These are phyloP conservation scores for Neodon shergylaensis DNA, from an alignment of 2,113 vertebrate species.

Conservation along the genomic window DNA sequence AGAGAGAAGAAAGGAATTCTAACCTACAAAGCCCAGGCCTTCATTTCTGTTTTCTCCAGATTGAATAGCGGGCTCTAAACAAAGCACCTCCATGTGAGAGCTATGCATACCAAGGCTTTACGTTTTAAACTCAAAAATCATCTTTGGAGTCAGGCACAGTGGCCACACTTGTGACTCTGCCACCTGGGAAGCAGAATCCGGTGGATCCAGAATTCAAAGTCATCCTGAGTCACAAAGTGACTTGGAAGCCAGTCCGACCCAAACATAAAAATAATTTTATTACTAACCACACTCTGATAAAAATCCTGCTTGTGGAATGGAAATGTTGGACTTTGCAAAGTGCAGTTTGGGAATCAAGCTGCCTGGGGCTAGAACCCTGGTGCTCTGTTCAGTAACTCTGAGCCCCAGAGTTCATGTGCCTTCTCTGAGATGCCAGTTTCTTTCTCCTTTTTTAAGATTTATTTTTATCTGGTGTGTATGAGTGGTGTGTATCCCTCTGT, in stretches of 20 bases:
- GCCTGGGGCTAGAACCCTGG: background rate
- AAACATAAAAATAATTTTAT: slow-evolving; percentile 14
- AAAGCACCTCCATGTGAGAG: background rate
- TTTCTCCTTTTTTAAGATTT: background rate
- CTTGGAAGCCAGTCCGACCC: background rate
- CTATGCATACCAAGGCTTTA: background rate
- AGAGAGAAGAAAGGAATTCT: background rate
- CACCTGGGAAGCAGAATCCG: background rate
- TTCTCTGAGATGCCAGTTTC: background rate
- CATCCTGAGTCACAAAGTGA: background rate
- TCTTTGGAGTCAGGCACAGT: background rate
- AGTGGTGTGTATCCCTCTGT: background rate
- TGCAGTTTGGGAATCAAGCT: background rate
- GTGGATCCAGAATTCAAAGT: background rate
- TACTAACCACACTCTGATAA: background rate
- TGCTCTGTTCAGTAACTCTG: background rate
- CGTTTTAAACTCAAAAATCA: background rate
- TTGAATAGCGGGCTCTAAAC: background rate
- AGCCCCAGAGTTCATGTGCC: background rate
- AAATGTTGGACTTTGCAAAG: background rate
- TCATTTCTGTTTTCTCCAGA: background rate
- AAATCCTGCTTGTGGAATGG: background rate
- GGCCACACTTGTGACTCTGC: background rate
- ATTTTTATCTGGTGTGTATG: background rate
- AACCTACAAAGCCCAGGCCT: background rate